Base-by-base conservation (phyloP, 2,113 vertebrate species). In the Puntigrus tetrazona region DNA sequence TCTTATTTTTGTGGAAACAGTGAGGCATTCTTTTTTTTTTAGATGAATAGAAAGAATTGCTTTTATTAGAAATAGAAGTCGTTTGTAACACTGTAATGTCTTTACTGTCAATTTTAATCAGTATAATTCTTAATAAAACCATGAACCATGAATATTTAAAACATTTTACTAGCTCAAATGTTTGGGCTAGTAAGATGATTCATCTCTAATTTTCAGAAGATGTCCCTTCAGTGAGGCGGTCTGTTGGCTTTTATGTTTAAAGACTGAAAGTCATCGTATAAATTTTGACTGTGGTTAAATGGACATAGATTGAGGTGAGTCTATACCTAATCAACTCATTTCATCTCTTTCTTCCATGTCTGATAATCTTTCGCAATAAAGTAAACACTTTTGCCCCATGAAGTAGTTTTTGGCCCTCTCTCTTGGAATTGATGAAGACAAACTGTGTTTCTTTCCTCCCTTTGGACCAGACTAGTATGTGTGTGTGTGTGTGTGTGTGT, bases 331-430 rank as follows among this genome's bases (percentile, higher is more conserved):
- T 57, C 7, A 57, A 57, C 22, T 22, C 52, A 57, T 50, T 50
- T 14, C 13, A 47, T 47, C 13, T 47, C 63, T 65, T 22, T 36
- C 29, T 38, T 69, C 18, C 65, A n/a, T 69, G 31, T 22, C 20
- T 38, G 20, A 9, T 11, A 1, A 38, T 22, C 38, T 76, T n/a
- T 76, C 22, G 27, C 43, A 75, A 50, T 50, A 50, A 75, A 6
- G 27, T 74, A 45, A 74, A 13, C 27, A 2, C n/a, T 74, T 31
- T 75, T 73, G 36, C 22, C 2, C 20, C 22, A 73, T 73, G 16
- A 78, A 36, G 34, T 61, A 14, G 55, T 20, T 63, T 61, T 61
- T 79, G 77, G 77, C 57, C 34, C 57, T 63, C 22, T 79, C 22
- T 63, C 36, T 61, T 78, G 76, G 55, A 55, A 59, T 57, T 57